A percentile compares a stretch with the other conserved stretches of the same genome.
phyloP scores from a whole-genome alignment of 2,888 invertebrate genomes.

The Dynastes grantii region DNA sequence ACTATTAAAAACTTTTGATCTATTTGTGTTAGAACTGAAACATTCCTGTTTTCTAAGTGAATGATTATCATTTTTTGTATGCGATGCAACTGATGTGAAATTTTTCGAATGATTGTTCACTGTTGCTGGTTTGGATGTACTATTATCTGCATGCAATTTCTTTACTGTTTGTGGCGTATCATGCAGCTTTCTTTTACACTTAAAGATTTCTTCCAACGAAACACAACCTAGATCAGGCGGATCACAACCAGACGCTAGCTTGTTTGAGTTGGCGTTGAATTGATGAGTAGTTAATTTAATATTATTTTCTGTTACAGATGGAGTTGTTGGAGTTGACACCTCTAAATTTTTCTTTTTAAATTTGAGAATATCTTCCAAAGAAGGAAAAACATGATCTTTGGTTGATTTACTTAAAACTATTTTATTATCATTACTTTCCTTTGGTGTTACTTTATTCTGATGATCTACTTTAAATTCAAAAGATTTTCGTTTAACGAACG shows the following conservation, averaged over 20 bases:
- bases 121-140: neutral
- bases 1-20: neutral
- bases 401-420: neutral
- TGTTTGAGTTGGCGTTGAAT: neutral
- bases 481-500: conserved; percentile 1
- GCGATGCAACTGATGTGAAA: no score
- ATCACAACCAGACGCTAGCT: neutral
- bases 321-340: neutral
- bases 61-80: no score
- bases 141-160: neutral
- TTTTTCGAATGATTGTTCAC: no score
- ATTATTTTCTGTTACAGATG: neutral
- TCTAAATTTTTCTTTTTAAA: conserved; percentile 18
- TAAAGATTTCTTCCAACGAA: conserved; percentile 33
- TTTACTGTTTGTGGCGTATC: neutral
- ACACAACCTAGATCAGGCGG: neutral
- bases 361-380: conserved; percentile 31
- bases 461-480: conserved; percentile 11
- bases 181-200: conserved; percentile 27
- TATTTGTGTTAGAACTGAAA: no score
- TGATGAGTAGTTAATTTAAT: neutral
- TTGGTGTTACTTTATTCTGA: neutral
- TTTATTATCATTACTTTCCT: neutral
- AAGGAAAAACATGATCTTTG: conserved; percentile 25
- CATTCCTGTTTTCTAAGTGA: no score